Evolutionary conservation across 1,140 invertebrate genomes (phyloP), one percentile per base, ranked within the genome.

Genomic region (Ceratitis capitata): DNA sequence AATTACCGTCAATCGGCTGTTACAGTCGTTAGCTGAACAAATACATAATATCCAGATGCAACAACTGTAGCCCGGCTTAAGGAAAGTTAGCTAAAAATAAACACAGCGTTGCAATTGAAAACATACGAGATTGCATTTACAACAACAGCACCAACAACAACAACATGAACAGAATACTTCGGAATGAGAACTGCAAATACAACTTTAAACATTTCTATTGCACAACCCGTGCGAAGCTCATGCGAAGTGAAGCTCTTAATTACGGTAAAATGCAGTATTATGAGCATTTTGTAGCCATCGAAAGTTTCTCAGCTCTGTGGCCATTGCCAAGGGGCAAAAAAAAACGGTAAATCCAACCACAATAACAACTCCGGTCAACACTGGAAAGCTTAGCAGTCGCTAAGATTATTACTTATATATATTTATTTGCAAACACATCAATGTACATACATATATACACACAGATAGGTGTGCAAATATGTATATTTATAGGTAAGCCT

Each of bases 11-110:
- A n/a, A n/a, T n/a, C n/a, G n/a, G n/a, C n/a, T n/a, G n/a, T n/a
- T n/a, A n/a, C n/a, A n/a, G n/a, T n/a, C n/a, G n/a, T n/a, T n/a
- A n/a, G n/a, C n/a, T n/a, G n/a, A n/a, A n/a, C n/a, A n/a, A n/a
- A n/a, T n/a, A n/a, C n/a, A 56, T n/a, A 78, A 78, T 78, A 78
- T 14, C 42, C 69, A 78, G 45, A n/a, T n/a, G n/a, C n/a, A n/a
- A n/a, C n/a, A n/a, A 78, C 45, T 78, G 69, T 19, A 78, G 14
- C 45, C 14, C 51, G 51, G 5, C 19, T n/a, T n/a, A 53, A 23
- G 51, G 19, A 23, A 56, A 56, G 51, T 5, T 7, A 56, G 51
- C 19, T 19, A 1, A 23, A 3, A 56, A 56, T 0, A n/a, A 19
- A 19, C 16, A n/a, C 16, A 5, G 49, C 49, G 49, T 14, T 53